A percentile compares a stretch with the other conserved stretches of the same genome.
These are phyloP conservation scores for Vannuccia rotundouncinata DNA, from an alignment of 2,888 invertebrate genomes.

Conservation along the genomic window DNA sequence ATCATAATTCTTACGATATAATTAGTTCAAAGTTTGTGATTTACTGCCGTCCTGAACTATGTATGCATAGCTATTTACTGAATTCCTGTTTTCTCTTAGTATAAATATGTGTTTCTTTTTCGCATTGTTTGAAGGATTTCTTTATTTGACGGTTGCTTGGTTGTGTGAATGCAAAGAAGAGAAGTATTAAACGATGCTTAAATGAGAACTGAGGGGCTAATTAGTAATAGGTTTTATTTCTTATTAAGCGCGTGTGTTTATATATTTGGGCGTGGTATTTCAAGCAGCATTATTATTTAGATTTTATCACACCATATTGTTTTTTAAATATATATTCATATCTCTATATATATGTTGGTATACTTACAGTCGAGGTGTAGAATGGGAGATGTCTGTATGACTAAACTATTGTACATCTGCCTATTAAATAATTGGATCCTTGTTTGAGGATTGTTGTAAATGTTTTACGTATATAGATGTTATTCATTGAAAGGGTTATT, in stretches of 20 bases:
- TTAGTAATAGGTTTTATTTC: neutral
- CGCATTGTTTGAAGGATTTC: neutral
- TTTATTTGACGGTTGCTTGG: neutral
- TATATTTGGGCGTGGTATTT: conserved; percentile 2
- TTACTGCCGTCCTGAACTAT: no score
- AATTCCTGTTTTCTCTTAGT: neutral
- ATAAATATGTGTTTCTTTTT: neutral
- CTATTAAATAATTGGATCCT: no score
- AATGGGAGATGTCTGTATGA: no score
- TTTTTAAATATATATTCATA: no score
- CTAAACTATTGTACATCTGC: no score
- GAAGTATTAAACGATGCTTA: neutral
- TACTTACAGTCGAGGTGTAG: no score
- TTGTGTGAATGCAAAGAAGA: neutral
- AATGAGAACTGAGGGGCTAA: neutral
- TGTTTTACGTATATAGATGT: no score
- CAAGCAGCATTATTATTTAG: neutral
- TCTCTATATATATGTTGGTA: no score
- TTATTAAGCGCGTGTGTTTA: neutral
- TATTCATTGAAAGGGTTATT: no score
- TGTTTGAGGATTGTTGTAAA: no score
- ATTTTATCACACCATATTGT: neutral
- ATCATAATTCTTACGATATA: neutral
- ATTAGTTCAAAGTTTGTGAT: conserved; percentile 3
- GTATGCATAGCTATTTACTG: no score